A percentile compares a stretch with the other conserved stretches of the same genome.
Conservation (phyloP, 2,888 invertebrate genomes). For the Machimus rusticus region DNA sequence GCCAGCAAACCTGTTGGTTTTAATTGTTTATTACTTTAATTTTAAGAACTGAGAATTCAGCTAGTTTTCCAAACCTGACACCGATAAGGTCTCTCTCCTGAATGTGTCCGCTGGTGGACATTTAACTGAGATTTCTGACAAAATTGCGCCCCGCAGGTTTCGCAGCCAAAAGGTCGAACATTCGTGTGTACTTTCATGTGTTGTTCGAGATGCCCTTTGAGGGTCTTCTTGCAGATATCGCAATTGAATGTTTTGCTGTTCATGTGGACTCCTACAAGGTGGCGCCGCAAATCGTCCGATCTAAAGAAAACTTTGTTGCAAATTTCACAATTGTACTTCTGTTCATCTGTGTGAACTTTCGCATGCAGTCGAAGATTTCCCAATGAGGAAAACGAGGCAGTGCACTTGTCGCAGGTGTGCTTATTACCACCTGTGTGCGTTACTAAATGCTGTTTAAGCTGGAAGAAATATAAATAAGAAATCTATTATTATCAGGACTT, state of each 20-base stretch:
- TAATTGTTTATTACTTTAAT: neutral
- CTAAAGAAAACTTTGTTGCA: constrained; percentile 82
- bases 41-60: neutral
- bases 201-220: constrained; percentile 82
- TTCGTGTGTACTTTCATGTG: constrained; percentile 84
- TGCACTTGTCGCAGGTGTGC: constrained; percentile 75
- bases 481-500: neutral
- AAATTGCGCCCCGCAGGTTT: constrained; percentile 79
- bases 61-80: constrained; percentile 70
- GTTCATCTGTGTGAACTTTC: constrained; percentile 73
- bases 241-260: constrained; percentile 80
- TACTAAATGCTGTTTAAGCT: constrained; percentile 72
- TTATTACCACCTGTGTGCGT: constrained; percentile 75
- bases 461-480: constrained; percentile 30
- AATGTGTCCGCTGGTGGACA: constrained; percentile 84
- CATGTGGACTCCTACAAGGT: constrained; percentile 77
- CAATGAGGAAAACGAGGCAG: constrained; percentile 73
- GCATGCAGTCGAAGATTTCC: constrained; percentile 69
- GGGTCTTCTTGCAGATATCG: constrained; percentile 79
- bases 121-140: constrained; percentile 85
- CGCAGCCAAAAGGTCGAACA: constrained; percentile 76
- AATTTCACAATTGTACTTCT: constrained; percentile 79
- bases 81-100: constrained; percentile 82
- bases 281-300: constrained; percentile 72
- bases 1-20: constrained; percentile 65